Conservation (phyloP, 2,113 vertebrate species). For the Apaloderma vittatum region DNA sequence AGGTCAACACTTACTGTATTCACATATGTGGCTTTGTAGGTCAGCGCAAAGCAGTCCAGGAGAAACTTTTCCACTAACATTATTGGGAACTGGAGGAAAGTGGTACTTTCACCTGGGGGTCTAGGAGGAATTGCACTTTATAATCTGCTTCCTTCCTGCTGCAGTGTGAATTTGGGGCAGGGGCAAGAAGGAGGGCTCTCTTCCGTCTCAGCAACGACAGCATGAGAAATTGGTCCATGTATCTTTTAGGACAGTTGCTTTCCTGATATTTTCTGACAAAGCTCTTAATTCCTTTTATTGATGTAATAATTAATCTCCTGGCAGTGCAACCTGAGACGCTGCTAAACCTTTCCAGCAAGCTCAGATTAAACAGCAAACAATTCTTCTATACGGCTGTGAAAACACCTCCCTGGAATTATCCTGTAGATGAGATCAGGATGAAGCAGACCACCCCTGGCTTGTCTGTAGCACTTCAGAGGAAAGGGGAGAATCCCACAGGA, state of each 20-base stretch:
- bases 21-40: neutral
- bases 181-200: neutral
- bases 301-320: slow-evolving; percentile 46
- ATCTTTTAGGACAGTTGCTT: neutral
- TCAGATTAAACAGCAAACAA: neutral
- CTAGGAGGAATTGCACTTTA: neutral
- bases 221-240: neutral
- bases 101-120: neutral
- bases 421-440: neutral
- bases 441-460: neutral
- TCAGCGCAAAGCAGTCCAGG: neutral
- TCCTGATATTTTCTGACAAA: slow-evolving; percentile 8
- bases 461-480: neutral
- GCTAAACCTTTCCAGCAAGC: neutral
- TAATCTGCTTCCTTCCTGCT: neutral
- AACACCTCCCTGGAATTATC: slow-evolving; percentile 17
- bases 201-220: neutral
- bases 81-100: neutral
- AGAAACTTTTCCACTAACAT: neutral
- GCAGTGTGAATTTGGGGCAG: rapidly evolving
- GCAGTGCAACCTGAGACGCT: neutral
- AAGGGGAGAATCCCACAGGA: neutral
- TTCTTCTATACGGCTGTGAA: neutral
- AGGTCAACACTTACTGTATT: neutral
- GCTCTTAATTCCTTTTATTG: slow-evolving; percentile 47